phyloP scores from a whole-genome alignment of 2,113 vertebrate genomes.

The Osmerus mordax region DNA sequence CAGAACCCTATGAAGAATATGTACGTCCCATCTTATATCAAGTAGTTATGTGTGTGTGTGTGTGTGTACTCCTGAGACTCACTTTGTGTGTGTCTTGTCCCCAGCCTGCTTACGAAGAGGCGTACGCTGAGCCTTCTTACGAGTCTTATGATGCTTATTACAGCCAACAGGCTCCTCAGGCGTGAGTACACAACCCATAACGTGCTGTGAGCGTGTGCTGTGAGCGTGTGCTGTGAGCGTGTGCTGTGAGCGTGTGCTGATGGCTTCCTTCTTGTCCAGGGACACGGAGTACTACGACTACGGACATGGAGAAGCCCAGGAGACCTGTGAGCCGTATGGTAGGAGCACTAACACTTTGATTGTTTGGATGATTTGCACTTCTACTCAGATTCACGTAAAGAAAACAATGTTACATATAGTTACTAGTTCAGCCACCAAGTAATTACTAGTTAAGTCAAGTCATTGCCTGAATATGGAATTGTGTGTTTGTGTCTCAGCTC shows the following conservation, averaged over 20 bases:
- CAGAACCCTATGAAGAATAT: slow-evolving; percentile 88
- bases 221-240: not conserved
- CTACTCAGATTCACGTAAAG: no score
- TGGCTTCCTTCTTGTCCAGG: slow-evolving; percentile 60
- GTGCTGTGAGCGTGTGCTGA: not conserved
- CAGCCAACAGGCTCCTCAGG: slow-evolving; percentile 84
- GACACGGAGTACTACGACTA: slow-evolving; percentile 98
- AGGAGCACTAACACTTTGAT: slow-evolving; percentile 37
- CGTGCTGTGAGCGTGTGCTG: no score
- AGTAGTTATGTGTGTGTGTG: not conserved
- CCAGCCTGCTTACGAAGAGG: slow-evolving; percentile 86
- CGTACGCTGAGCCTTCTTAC: slow-evolving; percentile 85
- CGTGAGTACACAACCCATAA: slow-evolving; percentile 72
- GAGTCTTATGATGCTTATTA: slow-evolving; percentile 93
- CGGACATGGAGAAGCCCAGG: slow-evolving; percentile 91
- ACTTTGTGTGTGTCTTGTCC: not conserved
- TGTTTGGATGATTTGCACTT: no score
- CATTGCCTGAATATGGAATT: not conserved
- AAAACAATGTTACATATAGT: no score
- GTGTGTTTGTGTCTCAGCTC: slow-evolving; percentile 66
- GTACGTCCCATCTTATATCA: slow-evolving; percentile 66
- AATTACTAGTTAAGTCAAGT: no score
- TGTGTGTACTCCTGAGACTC: not conserved
- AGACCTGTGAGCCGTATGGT: slow-evolving; percentile 90
- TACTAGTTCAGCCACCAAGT: no score